Evolutionary conservation across 1,140 invertebrate species (phyloP).

Genomic region (Belonocnema kinseyi): DNA sequence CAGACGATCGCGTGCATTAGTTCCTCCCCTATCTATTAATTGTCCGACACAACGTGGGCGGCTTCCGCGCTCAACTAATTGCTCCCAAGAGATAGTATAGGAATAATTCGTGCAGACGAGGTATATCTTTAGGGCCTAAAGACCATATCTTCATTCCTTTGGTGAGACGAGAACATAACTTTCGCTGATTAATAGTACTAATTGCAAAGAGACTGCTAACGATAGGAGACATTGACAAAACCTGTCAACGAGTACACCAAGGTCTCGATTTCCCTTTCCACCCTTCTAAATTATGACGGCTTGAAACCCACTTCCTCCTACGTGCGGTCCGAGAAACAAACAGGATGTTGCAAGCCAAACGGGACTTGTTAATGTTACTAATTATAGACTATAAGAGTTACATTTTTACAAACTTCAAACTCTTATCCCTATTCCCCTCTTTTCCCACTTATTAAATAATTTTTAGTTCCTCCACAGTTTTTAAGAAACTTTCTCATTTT

Average conservation of each 20-base stretch:
- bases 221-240: background rate
- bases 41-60: conserved; percentile 64
- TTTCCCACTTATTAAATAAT: no score
- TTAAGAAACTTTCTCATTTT: no score
- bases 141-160: conserved; percentile 14
- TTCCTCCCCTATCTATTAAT: conserved; percentile 63
- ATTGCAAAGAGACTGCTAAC: background rate
- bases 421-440: no score
- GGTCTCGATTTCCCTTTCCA: no score
- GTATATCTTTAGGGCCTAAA: background rate
- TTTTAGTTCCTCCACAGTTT: no score
- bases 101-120: conserved; percentile 56
- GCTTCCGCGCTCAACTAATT: conserved; percentile 64
- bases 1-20: conserved; percentile 54
- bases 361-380: no score
- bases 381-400: no score
- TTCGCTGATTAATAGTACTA: conserved; percentile 23
- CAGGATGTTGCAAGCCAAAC: no score
- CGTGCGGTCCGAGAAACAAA: no score
- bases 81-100: conserved; percentile 53
- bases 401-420: no score
- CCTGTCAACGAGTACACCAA: conserved; percentile 19
- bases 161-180: background rate
- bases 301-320: no score
- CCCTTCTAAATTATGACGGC: no score